Base-by-base conservation (phyloP, 2,888 invertebrate species). In the Coleophora flavipennella region DNA sequence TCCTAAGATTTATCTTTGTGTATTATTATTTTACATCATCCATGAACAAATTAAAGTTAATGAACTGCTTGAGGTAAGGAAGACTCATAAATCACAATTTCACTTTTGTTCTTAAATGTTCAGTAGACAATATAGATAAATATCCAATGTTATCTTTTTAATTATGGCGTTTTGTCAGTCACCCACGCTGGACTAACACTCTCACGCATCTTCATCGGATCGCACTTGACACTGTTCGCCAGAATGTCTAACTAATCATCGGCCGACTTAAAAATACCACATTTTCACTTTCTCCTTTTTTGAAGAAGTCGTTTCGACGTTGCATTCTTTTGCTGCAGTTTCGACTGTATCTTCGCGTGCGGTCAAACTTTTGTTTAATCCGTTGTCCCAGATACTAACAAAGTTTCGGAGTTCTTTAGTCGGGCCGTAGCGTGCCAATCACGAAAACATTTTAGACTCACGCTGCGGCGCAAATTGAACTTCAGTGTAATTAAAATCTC, bases 81-180 rank as follows among this genome's bases (percentile, higher is more conserved):
- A 26, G 14, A 13, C 33, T 7, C 20, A 31, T 31, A 13, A 20
- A 37, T 31, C 31, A 14, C 20, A 31, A 11, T 37, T 14, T 9
- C 26, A 36, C 13, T 2, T 34, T 34, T 34, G 29, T 36, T 38
- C 20, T 20, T 4, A 20, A 20, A 20, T 6, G 6, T 35, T 35
- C 41, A 35, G 33, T 13, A 31, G 25, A 31, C 31, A 26, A 12
- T 41, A 33, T 20, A 38, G 26, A 38, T 33, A 38, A 36, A 34
- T 33, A 20, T 11, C 42, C 41, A 31, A 39, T 43, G 39, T 44
- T 39, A 43, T 44, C 35, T 41, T 33, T 11, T 31, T 46, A 47
- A 46, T 49, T 41, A 44, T 39, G 34, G 41, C 45, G 41, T 53
- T 53, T 48, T 44, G 44, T 43, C 38, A 44, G 40, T 42, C 53